phyloP scores from a whole-genome alignment of 2,113 vertebrate species.

The Odobenus rosmarus region DNA sequence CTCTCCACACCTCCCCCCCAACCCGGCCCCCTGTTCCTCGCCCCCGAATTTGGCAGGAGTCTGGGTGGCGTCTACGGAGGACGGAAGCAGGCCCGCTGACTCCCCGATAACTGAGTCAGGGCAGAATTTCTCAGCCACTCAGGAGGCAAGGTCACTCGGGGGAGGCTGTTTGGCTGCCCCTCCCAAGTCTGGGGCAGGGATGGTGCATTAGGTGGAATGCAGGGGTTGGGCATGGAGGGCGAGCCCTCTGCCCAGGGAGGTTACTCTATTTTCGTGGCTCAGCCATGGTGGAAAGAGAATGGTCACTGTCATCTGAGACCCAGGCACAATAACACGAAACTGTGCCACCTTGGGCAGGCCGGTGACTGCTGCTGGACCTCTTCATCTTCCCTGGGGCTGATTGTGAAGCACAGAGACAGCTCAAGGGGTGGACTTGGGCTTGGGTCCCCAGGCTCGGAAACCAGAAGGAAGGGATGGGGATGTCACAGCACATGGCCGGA shows the following conservation, averaged over 20 bases:
- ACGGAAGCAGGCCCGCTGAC: not conserved
- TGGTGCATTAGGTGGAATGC: rapidly evolving
- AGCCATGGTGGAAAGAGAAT: rapidly evolving
- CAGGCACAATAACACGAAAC: rapidly evolving
- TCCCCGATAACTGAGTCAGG: not conserved
- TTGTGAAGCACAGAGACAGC: rapidly evolving
- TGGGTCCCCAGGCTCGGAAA: not conserved
- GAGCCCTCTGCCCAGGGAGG: not conserved
- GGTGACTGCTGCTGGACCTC: rapidly evolving
- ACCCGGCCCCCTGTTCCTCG: rapidly evolving
- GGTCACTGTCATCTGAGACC: not conserved
- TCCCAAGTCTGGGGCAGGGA: rapidly evolving
- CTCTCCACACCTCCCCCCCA: rapidly evolving
- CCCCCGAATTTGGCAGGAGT: not conserved
- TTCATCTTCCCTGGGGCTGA: not conserved
- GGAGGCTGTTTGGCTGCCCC: not conserved
- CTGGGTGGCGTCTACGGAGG: not conserved
- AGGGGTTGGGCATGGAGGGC: rapidly evolving
- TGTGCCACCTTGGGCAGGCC: rapidly evolving
- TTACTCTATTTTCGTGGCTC: not conserved
- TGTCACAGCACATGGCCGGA: rapidly evolving
- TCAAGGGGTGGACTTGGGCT: not conserved
- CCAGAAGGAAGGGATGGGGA: not conserved
- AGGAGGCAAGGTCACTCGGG: not conserved
- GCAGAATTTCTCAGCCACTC: rapidly evolving